Percentiles rank a stretch among this genome's conserved stretches.
These are phyloP conservation scores for Ormia ochracea DNA, from an alignment of 2,888 invertebrate species.

Conservation along the genomic window DNA sequence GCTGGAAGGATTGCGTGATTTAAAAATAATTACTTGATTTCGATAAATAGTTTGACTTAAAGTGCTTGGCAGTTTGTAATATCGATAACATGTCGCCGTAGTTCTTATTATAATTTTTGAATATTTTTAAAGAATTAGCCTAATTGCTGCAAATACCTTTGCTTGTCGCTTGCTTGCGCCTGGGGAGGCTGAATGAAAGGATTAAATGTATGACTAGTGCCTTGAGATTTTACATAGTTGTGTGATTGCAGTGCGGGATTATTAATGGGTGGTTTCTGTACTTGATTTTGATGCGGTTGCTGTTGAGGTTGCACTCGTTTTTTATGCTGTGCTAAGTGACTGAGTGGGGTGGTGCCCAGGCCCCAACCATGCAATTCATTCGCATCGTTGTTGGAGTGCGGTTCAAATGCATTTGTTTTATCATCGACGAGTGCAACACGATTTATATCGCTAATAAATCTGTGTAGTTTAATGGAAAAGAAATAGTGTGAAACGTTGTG, in stretches of 20 bases:
- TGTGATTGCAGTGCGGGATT: slow-evolving; percentile 66
- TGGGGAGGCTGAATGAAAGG: slow-evolving; percentile 69
- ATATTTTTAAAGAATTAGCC: neutral
- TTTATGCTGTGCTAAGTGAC: slow-evolving; percentile 34
- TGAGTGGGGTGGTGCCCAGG: slow-evolving; percentile 76
- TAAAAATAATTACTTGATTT: neutral
- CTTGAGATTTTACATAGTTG: slow-evolving; percentile 69
- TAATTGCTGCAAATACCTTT: no score
- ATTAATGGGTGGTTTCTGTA: slow-evolving; percentile 63
- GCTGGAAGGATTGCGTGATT: slow-evolving; percentile 13
- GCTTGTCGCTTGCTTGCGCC: slow-evolving; percentile 66
- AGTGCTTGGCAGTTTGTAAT: no score
- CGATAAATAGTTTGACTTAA: neutral
- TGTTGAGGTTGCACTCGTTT: slow-evolving; percentile 67
- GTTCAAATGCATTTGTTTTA: slow-evolving; percentile 77
- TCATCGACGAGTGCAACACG: slow-evolving; percentile 79
- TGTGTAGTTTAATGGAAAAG: slow-evolving; percentile 68
- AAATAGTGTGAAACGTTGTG: neutral
- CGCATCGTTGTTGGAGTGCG: slow-evolving; percentile 77
- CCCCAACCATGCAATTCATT: slow-evolving; percentile 83
- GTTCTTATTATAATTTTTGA: no score
- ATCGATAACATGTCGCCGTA: no score
- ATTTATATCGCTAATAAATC: slow-evolving; percentile 80
- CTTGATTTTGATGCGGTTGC: slow-evolving; percentile 57
- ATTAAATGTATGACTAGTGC: slow-evolving; percentile 75